phyloP scores from a whole-genome alignment of 2,113 vertebrate genomes.

The Anarhynchus alexandrinus region DNA sequence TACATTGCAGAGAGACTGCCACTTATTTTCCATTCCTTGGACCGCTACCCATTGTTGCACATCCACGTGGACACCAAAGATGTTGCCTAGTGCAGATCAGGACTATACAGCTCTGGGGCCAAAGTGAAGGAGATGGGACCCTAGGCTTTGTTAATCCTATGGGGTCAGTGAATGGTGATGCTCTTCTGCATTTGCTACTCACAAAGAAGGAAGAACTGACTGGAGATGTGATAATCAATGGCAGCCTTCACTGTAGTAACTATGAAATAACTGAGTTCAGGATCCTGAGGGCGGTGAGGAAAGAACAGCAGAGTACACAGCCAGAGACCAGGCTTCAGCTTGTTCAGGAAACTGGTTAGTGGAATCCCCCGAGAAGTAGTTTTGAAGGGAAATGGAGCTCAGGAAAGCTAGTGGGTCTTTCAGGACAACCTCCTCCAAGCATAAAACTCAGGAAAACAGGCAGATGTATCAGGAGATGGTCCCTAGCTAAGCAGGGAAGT shows the following conservation, averaged over 20 bases:
- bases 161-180: neutral
- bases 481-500: neutral
- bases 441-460: neutral
- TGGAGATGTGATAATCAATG: neutral
- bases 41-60: neutral
- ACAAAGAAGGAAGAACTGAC: neutral
- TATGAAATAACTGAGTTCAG: neutral
- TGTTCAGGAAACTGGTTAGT: neutral
- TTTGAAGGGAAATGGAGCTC: neutral
- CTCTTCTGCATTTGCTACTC: neutral
- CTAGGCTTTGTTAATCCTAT: neutral
- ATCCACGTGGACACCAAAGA: neutral
- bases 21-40: neutral
- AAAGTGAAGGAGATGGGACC: neutral
- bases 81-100: neutral
- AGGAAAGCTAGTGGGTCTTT: neutral
- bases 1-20: neutral
- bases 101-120: neutral
- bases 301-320: neutral
- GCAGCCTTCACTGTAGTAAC: neutral
- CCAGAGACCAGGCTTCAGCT: neutral
- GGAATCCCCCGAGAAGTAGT: neutral
- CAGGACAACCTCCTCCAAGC: neutral
- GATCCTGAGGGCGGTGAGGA: neutral
- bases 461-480: neutral